These are phyloP conservation scores for Amyelois transitella DNA, from an alignment of 1,140 invertebrate species.

Conservation along the genomic window DNA sequence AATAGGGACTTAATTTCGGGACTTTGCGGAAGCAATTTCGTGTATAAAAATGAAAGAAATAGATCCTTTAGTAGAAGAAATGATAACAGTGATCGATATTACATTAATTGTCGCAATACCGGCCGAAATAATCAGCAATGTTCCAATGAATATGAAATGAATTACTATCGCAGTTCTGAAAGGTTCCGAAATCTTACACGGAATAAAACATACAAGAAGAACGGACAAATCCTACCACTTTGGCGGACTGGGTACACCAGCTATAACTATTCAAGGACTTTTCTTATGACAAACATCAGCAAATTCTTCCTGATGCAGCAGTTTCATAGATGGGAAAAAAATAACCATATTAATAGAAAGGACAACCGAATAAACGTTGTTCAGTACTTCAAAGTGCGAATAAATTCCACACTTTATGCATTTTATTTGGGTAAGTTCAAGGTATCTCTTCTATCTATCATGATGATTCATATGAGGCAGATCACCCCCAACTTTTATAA, in stretches of 20 bases:
- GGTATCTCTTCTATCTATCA: too few species aligned
- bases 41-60: slow-evolving; percentile 22
- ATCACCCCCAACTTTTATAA: too few species aligned
- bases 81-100: neutral
- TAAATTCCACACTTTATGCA: slow-evolving; percentile 53
- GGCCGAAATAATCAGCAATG: neutral
- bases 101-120: neutral
- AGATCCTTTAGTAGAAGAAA: neutral
- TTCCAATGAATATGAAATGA: slow-evolving; percentile 24
- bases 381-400: slow-evolving; percentile 58
- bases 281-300: slow-evolving; percentile 39
- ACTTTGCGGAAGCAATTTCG: slow-evolving; percentile 44
- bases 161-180: slow-evolving; percentile 35
- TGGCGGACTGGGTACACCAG: slow-evolving; percentile 32
- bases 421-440: slow-evolving; percentile 46
- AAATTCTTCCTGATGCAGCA: slow-evolving; percentile 26
- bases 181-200: slow-evolving; percentile 44
- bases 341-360: neutral
- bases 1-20: slow-evolving; percentile 6
- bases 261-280: slow-evolving; percentile 40
- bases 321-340: slow-evolving; percentile 14
- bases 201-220: slow-evolving; percentile 29
- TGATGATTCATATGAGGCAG: too few species aligned
- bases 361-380: slow-evolving; percentile 27
- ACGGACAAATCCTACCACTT: slow-evolving; percentile 23